Percentiles rank a stretch among this genome's conserved stretches.
phyloP scores from a whole-genome alignment of 2,113 vertebrate genomes.

The Malurus melanocephalus region DNA sequence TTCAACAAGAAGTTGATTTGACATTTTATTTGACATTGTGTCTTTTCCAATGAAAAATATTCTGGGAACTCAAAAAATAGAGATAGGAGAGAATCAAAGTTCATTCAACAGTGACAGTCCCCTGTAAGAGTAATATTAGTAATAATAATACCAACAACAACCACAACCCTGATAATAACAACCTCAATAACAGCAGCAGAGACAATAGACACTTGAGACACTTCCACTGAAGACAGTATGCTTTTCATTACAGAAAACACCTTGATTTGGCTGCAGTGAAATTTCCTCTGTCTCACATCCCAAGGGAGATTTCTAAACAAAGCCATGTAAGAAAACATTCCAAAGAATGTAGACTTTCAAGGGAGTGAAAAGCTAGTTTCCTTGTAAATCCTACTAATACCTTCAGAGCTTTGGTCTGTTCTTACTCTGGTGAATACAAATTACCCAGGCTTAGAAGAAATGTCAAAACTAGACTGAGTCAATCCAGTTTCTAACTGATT shows the following conservation, averaged over 20 bases:
- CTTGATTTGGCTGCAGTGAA: neutral
- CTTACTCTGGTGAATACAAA: neutral
- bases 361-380: neutral
- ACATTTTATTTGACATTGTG: neutral
- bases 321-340: neutral
- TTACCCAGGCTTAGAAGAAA: neutral
- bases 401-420: neutral
- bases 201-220: neutral
- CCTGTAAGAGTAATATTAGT: neutral
- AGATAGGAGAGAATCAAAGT: neutral
- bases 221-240: neutral
- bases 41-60: neutral
- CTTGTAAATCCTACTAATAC: neutral
- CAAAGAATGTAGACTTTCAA: neutral
- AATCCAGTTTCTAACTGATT: neutral
- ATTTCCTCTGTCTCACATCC: neutral
- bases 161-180: neutral
- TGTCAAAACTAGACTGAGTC: neutral
- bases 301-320: neutral
- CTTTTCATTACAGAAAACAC: neutral
- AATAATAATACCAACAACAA: rapidly evolving
- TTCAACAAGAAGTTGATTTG: neutral
- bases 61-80: neutral
- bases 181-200: rapidly evolving
- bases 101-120: rapidly evolving